Base-by-base conservation (phyloP, 2,888 invertebrate genomes). In the Acronicta alni region DNA sequence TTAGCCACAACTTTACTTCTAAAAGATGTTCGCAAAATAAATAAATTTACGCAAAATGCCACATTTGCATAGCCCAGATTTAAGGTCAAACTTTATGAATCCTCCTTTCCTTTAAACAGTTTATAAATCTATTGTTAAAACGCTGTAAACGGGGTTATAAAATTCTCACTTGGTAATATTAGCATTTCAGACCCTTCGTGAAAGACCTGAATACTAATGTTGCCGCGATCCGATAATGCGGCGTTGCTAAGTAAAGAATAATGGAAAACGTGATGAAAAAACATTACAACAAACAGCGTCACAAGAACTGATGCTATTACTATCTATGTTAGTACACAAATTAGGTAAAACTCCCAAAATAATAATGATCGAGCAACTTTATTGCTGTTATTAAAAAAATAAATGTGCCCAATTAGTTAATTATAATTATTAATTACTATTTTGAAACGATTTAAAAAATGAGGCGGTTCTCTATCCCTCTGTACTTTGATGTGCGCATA, bases 91-190 rank as follows among this genome's bases (percentile, higher is more conserved):
- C 16, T 23, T 38, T 10, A 46, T 16, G 35, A 30, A 35, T n/a
- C 20, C 38, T 38, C 45, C 26, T 53, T 48, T 37, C n/a, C 46
- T 42, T 64, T 32, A 15, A 67, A 38, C 58, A 30, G 44, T 53
- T 66, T 57, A 53, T 57, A 66, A 68, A 67, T 60, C 17, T 38
- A 35, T 38, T 41, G 51, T 72, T 67, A 67, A 68, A 49, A 52
- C 60, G 47, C 51, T 44, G 57, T 17, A 26, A 41, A 41, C 17
- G 39, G 23, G 46, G 59, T 51, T 51, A 35, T 67, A 67, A 72
- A 60, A 67, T 59, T 54, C 30, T 52, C 73, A 52, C 38, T 55
- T 41, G 26, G 52, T 72, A 55, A 67, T 60, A 72, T 68, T 67
- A 47, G 38, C 72, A 51, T 57, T 67, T 42, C 26, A 53, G 72